Conservation (phyloP, 53 echinoderm and acorn worm species). For the Patiria pectinifera region DNA sequence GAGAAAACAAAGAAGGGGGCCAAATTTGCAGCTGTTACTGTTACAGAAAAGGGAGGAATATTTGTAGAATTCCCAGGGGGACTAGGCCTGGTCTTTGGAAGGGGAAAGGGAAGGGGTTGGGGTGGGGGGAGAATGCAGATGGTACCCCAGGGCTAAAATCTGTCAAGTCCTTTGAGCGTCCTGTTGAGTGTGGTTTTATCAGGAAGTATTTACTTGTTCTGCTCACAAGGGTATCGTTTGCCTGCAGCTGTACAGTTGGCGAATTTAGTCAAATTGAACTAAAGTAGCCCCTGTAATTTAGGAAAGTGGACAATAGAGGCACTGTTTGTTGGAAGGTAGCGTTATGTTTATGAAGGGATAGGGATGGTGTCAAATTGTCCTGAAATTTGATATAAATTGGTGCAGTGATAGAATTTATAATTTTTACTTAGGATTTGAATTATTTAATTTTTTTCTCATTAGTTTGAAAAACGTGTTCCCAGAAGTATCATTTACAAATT, state of each 20-base stretch:
- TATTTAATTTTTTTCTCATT: no score
- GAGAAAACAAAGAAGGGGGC: slow-evolving; percentile 7
- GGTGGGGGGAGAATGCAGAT: slow-evolving; percentile 10
- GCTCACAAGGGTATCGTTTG: slow-evolving; percentile 4
- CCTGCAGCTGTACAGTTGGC: neutral
- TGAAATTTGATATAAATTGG: no score
- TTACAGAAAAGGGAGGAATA: neutral
- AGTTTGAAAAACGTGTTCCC: no score
- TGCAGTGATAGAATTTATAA: no score
- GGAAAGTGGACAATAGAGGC: neutral
- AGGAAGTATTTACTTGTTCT: slow-evolving; percentile 4
- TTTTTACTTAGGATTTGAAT: no score
- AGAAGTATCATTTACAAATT: no score
- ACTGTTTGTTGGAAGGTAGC: neutral
- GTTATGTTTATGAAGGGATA: neutral
- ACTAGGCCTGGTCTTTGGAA: neutral
- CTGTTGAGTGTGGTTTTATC: neutral
- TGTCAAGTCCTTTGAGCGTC: slow-evolving; percentile 20
- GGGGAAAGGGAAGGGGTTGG: neutral
- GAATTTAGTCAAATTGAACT: neutral
- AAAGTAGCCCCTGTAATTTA: no score
- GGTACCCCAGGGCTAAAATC: slow-evolving; percentile 23
- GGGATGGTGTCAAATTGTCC: no score
- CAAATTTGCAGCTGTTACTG: neutral
- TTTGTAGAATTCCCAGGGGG: neutral